phyloP scores from a whole-genome alignment of 92 coral and sea anemone genomes.

The Blastomussa wellsi region DNA sequence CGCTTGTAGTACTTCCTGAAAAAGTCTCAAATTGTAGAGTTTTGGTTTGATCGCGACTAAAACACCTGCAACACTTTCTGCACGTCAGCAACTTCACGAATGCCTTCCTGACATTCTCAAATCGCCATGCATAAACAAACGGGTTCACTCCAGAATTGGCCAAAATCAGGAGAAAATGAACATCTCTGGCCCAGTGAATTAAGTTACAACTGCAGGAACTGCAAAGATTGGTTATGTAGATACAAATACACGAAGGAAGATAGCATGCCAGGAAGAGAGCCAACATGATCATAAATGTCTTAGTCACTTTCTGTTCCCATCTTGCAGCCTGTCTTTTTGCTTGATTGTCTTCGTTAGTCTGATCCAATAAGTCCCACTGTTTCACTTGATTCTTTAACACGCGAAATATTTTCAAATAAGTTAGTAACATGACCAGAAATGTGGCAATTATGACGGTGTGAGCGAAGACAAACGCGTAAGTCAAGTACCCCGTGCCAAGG shows the following conservation, averaged over 20 bases:
- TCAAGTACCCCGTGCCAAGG: conserved; percentile 72
- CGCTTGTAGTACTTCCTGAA: neutral
- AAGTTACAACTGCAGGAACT: conserved; percentile 73
- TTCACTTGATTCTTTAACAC: conserved; percentile 60
- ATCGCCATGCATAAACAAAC: conserved; percentile 88
- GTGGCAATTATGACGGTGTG: conserved; percentile 72
- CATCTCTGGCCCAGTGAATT: conserved; percentile 88
- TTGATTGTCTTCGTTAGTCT: conserved; percentile 45
- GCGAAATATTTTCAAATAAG: conserved; percentile 72
- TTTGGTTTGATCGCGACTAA: neutral
- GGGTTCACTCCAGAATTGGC: conserved; percentile 88
- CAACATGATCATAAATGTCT: conserved; percentile 71
- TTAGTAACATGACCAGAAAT: conserved; percentile 60
- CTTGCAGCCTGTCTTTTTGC: conserved; percentile 73
- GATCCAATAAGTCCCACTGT: conserved; percentile 61
- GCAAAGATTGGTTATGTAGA: conserved; percentile 88
- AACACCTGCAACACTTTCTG: conserved; percentile 14
- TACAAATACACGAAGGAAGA: conserved; percentile 76
- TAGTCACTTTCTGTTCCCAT: conserved; percentile 86
- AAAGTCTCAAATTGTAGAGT: neutral
- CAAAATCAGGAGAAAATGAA: conserved; percentile 75
- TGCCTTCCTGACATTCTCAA: conserved; percentile 82
- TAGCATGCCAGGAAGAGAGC: conserved; percentile 74
- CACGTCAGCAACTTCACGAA: conserved; percentile 29
- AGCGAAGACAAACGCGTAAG: conserved; percentile 75